A percentile compares a stretch with the other conserved stretches of the same genome.
Evolutionary conservation across 2,888 invertebrate genomes (phyloP).

Genomic region (Troglohyphantes excavatus): DNA sequence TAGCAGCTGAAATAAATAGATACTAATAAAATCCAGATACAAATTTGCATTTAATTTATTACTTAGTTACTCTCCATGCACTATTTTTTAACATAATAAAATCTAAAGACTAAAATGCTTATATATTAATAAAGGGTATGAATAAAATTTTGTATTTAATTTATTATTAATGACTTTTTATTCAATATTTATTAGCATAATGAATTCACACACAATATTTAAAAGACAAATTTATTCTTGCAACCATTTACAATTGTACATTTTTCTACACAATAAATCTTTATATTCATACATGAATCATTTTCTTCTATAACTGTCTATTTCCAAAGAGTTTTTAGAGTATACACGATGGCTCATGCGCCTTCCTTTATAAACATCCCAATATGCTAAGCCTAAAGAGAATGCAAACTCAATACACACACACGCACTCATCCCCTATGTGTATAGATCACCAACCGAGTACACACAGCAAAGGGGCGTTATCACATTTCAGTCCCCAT

Average conservation of each 20-base stretch:
- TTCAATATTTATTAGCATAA: too few species aligned
- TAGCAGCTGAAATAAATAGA: too few species aligned
- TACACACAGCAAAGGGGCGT: slow-evolving; percentile 5
- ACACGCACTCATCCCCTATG: background rate
- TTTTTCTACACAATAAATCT: background rate
- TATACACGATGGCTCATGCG: background rate
- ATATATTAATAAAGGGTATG: too few species aligned
- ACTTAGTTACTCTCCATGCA: too few species aligned
- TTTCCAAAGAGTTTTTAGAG: background rate
- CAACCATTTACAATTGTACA: background rate
- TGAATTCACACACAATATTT: too few species aligned
- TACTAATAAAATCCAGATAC: too few species aligned
- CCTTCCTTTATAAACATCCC: slow-evolving; percentile 6
- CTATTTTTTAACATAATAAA: too few species aligned
- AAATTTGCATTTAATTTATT: too few species aligned
- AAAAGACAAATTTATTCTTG: too few species aligned
- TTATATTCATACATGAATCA: background rate
- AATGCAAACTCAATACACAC: slow-evolving; percentile 47
- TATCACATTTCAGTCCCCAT: slow-evolving; percentile 50
- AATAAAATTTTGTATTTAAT: too few species aligned
- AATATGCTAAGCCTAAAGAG: slow-evolving; percentile 29
- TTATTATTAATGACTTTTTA: too few species aligned
- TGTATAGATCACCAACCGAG: slow-evolving; percentile 10
- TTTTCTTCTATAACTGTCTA: background rate
- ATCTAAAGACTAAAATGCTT: too few species aligned